phyloP scores from a whole-genome alignment of 2,888 invertebrate species.

The Eristalis pertinax region DNA sequence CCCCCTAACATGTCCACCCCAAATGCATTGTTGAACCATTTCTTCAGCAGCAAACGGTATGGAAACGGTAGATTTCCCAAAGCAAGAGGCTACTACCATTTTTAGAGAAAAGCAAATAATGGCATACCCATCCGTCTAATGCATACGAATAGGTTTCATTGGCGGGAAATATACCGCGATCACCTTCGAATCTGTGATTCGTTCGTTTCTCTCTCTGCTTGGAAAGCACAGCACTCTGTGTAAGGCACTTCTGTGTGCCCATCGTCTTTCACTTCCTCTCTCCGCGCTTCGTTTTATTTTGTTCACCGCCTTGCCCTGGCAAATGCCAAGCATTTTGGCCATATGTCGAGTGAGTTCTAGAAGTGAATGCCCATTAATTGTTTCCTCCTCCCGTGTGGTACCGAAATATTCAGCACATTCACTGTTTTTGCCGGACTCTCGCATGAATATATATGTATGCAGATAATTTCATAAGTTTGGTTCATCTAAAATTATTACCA shows the following conservation, averaged over 20 bases:
- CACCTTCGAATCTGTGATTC: neutral
- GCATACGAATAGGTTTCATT: conserved; percentile 42
- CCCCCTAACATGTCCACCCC: neutral
- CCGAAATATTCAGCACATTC: conserved; percentile 48
- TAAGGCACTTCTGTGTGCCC: neutral
- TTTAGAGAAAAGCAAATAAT: neutral
- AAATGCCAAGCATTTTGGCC: neutral
- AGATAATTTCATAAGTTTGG: conserved; percentile 40
- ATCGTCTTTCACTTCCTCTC: neutral
- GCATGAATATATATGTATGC: conserved; percentile 23
- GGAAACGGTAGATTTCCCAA: conserved; percentile 32
- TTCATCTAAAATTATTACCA: conserved; percentile 48
- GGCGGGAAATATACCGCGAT: conserved; percentile 22
- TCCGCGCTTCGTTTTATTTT: too few species aligned
- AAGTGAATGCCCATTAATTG: conserved; percentile 55
- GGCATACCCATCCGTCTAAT: neutral
- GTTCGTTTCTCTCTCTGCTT: neutral
- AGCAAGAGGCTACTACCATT: conserved; percentile 6
- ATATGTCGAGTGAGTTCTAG: conserved; percentile 1
- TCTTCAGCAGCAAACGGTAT: neutral
- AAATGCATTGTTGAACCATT: neutral
- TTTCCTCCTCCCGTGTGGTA: conserved; percentile 41
- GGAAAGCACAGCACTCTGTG: neutral
- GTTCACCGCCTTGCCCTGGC: neutral
- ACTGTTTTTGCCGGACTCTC: conserved; percentile 24